These are phyloP conservation scores for Homarus gammarus DNA, from an alignment of 2,888 invertebrate genomes.

Conservation along the genomic window DNA sequence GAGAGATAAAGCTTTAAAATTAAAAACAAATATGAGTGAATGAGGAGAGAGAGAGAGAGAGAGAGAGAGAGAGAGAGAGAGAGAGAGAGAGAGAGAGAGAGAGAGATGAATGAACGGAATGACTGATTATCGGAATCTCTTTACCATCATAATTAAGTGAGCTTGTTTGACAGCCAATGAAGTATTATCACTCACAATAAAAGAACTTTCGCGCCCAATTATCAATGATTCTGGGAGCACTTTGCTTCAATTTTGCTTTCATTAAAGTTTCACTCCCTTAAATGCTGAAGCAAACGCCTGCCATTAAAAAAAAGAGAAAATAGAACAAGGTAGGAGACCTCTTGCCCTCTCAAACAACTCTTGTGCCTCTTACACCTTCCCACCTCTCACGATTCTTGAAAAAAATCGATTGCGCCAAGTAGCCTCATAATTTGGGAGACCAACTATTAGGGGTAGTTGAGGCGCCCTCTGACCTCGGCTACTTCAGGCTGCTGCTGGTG, in stretches of 20 bases:
- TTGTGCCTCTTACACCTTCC: neutral
- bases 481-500: constrained; percentile 1
- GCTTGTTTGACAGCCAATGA: too few relatives aligned
- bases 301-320: neutral
- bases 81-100: too few relatives aligned
- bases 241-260: neutral
- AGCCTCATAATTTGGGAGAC: constrained; percentile 8
- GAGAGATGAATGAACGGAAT: too few relatives aligned
- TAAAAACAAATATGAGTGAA: too few relatives aligned
- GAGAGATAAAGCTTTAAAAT: too few relatives aligned
- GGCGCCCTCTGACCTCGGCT: constrained; percentile 12
- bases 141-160: too few relatives aligned
- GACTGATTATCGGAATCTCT: too few relatives aligned
- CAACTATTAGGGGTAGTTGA: constrained; percentile 9
- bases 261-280: neutral
- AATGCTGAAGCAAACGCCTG: neutral
- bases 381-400: constrained; percentile 10
- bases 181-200: too few relatives aligned
- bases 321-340: neutral
- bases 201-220: too few relatives aligned
- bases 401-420: neutral
- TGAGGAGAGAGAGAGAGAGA: too few relatives aligned
- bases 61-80: too few relatives aligned
- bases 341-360: neutral
- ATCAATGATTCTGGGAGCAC: neutral